phyloP scores from a whole-genome alignment of 2,888 invertebrate genomes.

The Aplocera efformata region DNA sequence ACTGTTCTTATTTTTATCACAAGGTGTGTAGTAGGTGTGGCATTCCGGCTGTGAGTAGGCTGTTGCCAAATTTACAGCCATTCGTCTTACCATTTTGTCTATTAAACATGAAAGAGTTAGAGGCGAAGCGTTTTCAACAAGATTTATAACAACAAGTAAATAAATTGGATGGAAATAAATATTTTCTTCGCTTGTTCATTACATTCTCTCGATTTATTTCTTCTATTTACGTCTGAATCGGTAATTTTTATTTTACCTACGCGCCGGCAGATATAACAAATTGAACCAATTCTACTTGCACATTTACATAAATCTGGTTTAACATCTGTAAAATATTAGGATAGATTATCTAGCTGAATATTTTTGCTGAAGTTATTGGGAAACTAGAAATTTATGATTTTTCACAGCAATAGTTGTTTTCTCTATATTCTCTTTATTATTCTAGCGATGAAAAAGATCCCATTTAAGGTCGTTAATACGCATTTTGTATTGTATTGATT shows the following conservation, averaged over 20 bases:
- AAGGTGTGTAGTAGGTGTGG: constrained; percentile 19
- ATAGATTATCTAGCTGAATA: constrained; percentile 10
- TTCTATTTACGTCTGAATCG: constrained; percentile 24
- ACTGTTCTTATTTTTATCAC: constrained; percentile 37
- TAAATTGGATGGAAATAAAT: constrained; percentile 34
- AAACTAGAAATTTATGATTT: constrained; percentile 2
- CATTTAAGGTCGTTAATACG: no score
- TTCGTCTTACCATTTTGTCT: constrained; percentile 38
- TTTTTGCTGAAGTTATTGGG: neutral
- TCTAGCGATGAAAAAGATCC: constrained; percentile 1
- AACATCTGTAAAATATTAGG: constrained; percentile 17
- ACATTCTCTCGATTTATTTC: constrained; percentile 35
- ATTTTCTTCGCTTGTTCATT: constrained; percentile 32
- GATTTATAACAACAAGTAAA: constrained; percentile 43
- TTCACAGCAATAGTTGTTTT: neutral
- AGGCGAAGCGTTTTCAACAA: constrained; percentile 32
- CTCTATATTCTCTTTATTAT: no score
- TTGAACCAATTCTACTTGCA: constrained; percentile 14
- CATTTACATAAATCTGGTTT: constrained; percentile 28
- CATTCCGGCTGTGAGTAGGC: constrained; percentile 28
- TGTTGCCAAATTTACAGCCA: constrained; percentile 42
- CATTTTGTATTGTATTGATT: no score
- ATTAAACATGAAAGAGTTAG: constrained; percentile 35
- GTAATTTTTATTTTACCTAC: constrained; percentile 17
- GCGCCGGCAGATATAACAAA: constrained; percentile 14